Conservation (phyloP, 2,113 vertebrate genomes). For the Parus major region DNA sequence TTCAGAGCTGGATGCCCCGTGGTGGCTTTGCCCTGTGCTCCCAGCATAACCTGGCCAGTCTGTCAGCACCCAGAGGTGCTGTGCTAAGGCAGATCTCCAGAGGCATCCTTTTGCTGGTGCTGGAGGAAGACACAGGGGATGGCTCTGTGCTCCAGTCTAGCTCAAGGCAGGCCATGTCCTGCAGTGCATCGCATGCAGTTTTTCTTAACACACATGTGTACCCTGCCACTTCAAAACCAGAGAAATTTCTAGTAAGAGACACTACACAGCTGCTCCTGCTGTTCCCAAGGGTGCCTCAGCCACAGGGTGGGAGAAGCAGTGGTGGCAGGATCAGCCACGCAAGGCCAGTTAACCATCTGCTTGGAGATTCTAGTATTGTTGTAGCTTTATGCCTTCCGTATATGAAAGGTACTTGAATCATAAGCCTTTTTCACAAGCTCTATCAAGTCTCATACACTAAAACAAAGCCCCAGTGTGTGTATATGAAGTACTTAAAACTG, state of each 20-base stretch:
- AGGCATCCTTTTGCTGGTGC: background rate
- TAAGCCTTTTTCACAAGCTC: background rate
- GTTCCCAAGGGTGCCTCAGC: background rate
- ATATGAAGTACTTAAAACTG: background rate
- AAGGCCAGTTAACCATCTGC: background rate
- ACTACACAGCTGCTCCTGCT: background rate
- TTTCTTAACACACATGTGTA: background rate
- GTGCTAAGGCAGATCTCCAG: background rate
- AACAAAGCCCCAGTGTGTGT: background rate
- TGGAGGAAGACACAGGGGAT: rapidly evolving
- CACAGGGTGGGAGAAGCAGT: background rate
- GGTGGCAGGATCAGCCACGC: background rate
- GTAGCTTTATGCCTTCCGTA: background rate
- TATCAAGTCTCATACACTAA: background rate
- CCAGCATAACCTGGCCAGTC: no score
- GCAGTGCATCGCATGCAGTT: background rate
- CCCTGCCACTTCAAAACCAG: background rate
- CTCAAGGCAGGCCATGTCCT: background rate
- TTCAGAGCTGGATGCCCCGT: rapidly evolving
- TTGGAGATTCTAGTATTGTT: background rate
- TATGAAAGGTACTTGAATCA: background rate
- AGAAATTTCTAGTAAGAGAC: background rate
- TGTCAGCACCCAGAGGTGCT: background rate
- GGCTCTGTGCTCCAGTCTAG: background rate
- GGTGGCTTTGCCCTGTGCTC: background rate